Conservation (phyloP, 2,113 vertebrate species). For the Corythornis madagascariensis region DNA sequence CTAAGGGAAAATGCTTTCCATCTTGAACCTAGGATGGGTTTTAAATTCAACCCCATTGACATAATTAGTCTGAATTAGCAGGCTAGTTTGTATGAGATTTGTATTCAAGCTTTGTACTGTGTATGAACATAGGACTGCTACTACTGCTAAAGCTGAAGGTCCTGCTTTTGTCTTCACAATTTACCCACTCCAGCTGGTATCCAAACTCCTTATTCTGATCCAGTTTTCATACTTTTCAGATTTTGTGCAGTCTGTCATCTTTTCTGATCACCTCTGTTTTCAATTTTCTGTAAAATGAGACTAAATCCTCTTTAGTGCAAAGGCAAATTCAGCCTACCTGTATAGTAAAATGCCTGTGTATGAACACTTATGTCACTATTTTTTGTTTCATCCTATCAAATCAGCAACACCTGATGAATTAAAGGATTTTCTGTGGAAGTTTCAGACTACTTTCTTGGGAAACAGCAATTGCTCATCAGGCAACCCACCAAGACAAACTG, state of each 20-base stretch:
- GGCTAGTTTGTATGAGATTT: background rate
- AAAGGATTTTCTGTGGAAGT: background rate
- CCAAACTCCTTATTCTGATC: background rate
- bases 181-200: background rate
- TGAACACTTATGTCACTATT: background rate
- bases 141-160: background rate
- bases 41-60: constrained; percentile 23
- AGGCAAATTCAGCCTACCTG: background rate
- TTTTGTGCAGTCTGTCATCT: background rate
- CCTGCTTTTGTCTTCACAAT: background rate
- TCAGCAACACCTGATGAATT: background rate
- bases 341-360: background rate
- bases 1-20: background rate
- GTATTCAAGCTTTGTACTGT: background rate
- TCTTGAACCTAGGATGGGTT: background rate
- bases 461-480: background rate
- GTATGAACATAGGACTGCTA: background rate
- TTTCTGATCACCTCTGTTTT: background rate
- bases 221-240: background rate
- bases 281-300: background rate
- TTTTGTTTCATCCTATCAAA: background rate
- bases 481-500: constrained; percentile 18
- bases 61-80: background rate
- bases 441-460: background rate
- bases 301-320: background rate